These are phyloP conservation scores for Spilarctia lutea DNA, from an alignment of 2,888 invertebrate species.

Conservation along the genomic window DNA sequence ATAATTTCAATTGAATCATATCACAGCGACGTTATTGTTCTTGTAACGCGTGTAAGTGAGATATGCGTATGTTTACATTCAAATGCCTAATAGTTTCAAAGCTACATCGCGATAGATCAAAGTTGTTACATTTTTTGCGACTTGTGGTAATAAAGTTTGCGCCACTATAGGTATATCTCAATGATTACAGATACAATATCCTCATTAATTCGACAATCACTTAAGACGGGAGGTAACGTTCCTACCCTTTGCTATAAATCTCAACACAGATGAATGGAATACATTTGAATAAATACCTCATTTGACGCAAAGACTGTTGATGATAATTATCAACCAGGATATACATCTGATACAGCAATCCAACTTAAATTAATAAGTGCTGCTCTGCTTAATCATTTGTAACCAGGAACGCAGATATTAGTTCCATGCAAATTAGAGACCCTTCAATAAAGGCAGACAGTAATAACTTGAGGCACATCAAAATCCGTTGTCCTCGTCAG, in stretches of 20 bases:
- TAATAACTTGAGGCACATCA: neutral
- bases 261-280: neutral
- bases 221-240: slow-evolving; percentile 4
- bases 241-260: too few species aligned
- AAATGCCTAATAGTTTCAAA: too few species aligned
- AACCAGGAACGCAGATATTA: neutral
- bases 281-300: neutral
- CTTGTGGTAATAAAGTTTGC: too few species aligned
- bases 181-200: neutral
- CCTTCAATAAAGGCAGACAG: neutral
- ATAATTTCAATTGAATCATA: too few species aligned
- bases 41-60: too few species aligned
- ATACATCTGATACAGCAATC: neutral
- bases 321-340: slow-evolving; percentile 5
- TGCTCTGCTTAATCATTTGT: neutral
- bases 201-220: neutral
- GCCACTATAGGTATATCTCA: too few species aligned
- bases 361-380: neutral
- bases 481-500: too few species aligned
- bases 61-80: too few species aligned
- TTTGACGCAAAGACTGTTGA: neutral
- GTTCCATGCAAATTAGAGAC: neutral
- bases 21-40: too few species aligned
- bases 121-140: too few species aligned
- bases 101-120: too few species aligned